Conservation (phyloP, 2,888 invertebrate genomes). For the Adelphocoris suturalis region DNA sequence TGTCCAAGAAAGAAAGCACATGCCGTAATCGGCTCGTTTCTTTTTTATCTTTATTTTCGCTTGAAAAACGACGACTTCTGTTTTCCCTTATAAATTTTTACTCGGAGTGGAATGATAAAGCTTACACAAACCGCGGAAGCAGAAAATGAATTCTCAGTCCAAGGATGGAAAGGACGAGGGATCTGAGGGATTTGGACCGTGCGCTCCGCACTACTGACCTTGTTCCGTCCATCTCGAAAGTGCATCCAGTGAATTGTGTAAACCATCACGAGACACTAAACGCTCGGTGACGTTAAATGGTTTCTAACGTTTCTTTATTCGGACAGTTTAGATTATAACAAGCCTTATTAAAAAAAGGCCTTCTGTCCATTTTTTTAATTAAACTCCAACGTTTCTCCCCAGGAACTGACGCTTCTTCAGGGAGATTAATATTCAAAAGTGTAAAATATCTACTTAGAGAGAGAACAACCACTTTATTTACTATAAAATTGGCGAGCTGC, state of each 20-base stretch:
- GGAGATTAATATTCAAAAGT: too few species aligned
- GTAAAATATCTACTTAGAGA: too few species aligned
- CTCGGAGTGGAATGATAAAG: background rate
- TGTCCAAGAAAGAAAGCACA: background rate
- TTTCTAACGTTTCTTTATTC: too few species aligned
- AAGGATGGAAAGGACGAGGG: conserved; percentile 9
- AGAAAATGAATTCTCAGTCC: conserved; percentile 35
- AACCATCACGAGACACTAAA: background rate
- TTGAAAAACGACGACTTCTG: conserved; percentile 1
- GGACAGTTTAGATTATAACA: too few species aligned
- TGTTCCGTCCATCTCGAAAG: conserved; percentile 26
- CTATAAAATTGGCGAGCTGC: too few species aligned
- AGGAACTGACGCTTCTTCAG: too few species aligned
- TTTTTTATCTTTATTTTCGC: background rate
- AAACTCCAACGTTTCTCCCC: too few species aligned
- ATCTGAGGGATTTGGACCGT: conserved; percentile 48
- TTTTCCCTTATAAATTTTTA: conserved; percentile 9
- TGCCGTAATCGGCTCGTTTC: background rate
- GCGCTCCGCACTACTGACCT: conserved; percentile 52
- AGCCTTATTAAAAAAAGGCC: too few species aligned
- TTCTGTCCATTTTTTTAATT: too few species aligned
- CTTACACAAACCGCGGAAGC: background rate
- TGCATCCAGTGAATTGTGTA: background rate
- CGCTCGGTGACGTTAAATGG: too few species aligned
- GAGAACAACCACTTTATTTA: too few species aligned